phyloP scores from a whole-genome alignment of 2,113 vertebrate genomes.

The Progne subis region DNA sequence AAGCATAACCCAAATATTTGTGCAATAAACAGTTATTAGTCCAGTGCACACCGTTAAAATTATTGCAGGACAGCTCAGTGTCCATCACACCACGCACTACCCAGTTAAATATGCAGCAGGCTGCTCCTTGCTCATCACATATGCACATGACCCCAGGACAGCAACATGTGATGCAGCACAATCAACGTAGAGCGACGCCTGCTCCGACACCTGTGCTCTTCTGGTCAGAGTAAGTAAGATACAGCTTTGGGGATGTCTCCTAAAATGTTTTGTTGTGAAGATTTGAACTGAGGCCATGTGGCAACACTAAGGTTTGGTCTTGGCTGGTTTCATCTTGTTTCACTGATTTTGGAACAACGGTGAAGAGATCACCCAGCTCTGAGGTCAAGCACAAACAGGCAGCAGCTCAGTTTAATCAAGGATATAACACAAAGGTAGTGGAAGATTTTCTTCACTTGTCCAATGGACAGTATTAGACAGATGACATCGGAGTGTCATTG shows the following conservation, averaged over 20 bases:
- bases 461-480: neutral
- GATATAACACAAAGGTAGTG: neutral
- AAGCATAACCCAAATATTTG: conserved; percentile 11
- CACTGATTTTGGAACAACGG: neutral
- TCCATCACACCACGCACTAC: neutral
- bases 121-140: neutral
- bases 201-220: neutral
- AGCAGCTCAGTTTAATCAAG: neutral
- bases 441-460: neutral
- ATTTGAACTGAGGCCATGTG: neutral
- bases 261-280: neutral
- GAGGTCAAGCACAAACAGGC: neutral
- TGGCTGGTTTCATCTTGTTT: neutral
- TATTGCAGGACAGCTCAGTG: neutral
- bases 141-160: neutral
- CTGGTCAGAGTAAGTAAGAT: neutral
- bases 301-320: neutral
- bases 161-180: neutral
- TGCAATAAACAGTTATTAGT: neutral
- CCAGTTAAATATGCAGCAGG: neutral
- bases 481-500: neutral
- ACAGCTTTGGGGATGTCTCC: neutral
- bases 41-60: neutral
- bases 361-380: neutral
- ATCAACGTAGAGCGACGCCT: rapidly evolving